These are phyloP conservation scores for Eulemur rubriventer DNA, from an alignment of 2,797 vertebrate species.

Conservation along the genomic window DNA sequence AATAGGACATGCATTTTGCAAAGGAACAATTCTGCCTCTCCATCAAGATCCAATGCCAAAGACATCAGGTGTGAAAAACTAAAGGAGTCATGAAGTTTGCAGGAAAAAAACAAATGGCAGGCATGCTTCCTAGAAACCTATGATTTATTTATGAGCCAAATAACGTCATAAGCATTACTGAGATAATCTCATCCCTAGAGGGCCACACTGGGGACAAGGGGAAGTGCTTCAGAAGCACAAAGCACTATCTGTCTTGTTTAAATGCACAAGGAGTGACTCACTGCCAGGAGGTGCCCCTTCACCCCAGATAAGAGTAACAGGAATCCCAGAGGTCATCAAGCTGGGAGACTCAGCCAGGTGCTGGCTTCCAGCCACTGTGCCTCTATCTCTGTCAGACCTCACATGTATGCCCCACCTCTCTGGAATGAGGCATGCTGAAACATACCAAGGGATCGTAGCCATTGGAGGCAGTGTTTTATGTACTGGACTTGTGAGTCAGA, in stretches of 20 bases:
- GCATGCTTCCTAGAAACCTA: neutral
- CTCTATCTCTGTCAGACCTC: neutral
- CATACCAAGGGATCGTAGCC: neutral
- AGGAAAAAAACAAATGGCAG: neutral
- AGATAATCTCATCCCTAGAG: neutral
- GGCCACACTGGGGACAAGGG: neutral
- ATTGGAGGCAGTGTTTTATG: neutral
- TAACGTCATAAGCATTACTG: neutral
- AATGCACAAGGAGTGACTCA: conserved; percentile 33
- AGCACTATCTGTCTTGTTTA: neutral
- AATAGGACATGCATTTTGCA: neutral
- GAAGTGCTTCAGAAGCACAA: neutral
- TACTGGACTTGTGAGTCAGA: neutral
- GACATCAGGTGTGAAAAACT: neutral
- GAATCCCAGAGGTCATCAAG: neutral
- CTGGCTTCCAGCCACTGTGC: neutral
- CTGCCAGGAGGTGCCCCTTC: neutral
- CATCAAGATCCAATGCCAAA: neutral
- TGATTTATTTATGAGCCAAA: conserved; percentile 14
- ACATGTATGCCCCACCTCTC: neutral
- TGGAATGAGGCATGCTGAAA: neutral
- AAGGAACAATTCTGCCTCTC: neutral
- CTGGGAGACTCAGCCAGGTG: neutral
- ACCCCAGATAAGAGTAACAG: neutral
- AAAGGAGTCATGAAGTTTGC: neutral